Base-by-base conservation (phyloP, 2,797 vertebrate species). In the Aulostomus chinensis region DNA sequence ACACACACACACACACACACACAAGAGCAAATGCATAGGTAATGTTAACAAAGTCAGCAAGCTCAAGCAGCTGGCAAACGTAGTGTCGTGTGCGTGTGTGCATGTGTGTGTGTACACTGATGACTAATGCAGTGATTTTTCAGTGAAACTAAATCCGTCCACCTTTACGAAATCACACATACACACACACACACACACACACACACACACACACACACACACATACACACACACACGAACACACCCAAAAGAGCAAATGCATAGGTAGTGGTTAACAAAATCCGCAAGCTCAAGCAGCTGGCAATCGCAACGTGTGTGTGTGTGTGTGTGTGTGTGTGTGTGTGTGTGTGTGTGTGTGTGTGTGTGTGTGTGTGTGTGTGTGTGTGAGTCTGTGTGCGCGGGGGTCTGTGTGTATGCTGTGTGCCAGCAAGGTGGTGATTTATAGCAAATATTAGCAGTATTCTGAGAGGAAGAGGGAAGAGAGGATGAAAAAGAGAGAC, bases 361-460 rank as follows among this genome's bases (percentile, higher is more conserved):
- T 21, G 22, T 37, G 30, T 40, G 13, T 40, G 40, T 32, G 17
- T 30, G 25, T 43, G 38, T 43, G 33, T 38, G 40, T 24, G 11
- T 34, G 3, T 24, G 25, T 2, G 17, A 12, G 22, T 3, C 3
- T 17, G 9, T 16, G 14, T 17, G 32, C 16, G 32, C n/a, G n/a
- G n/a, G n/a, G n/a, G 38, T 43, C 28, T 38, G 40, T 24, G 11
- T 34, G 3, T 24, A 20, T 2, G 17, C 3, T 17, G 9, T 16
- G 14, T 17, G 32, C 16, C 14, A n/a, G 14, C 16, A 18, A 9
- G 55, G 50, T 65, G 29, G 16, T 80, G 81, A 84, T 84, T 81
- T 79, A 84, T 76, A 24, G 77, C 8, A n/a, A 86, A 73, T 81
- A 79, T 78, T 78, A 65, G 55, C 32, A 57, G 64, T 43, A 61